Conservation (phyloP, 2,797 vertebrate species). For the Eremophila alpestris region DNA sequence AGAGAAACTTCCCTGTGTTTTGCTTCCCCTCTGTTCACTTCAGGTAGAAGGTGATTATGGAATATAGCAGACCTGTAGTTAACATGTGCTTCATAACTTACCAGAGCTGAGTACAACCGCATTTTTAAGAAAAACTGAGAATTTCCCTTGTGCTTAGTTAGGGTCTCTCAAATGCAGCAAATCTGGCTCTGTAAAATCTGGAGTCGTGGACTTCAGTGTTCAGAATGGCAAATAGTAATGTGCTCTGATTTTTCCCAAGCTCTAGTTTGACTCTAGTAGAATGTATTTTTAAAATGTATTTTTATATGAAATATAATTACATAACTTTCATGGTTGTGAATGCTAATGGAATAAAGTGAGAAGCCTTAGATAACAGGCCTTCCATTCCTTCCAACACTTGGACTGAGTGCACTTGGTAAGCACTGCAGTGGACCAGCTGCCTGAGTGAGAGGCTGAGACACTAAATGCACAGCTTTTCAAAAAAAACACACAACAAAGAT, state of each 20-base stretch:
- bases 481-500: not conserved
- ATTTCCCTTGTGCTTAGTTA: accelerated
- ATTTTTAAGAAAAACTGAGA: not conserved
- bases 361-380: not conserved
- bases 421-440: not conserved
- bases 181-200: not conserved
- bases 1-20: not conserved
- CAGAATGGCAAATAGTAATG: accelerated
- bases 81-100: not conserved
- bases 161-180: not conserved
- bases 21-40: not conserved
- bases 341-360: not conserved
- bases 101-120: not conserved
- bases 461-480: not conserved
- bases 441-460: not conserved
- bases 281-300: not conserved
- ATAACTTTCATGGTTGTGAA: accelerated
- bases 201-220: not conserved
- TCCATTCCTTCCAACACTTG: not conserved
- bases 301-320: not conserved
- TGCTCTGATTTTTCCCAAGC: not conserved
- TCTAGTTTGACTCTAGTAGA: not conserved
- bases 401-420: too few relatives aligned
- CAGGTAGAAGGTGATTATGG: not conserved
- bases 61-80: not conserved